Conservation (phyloP, 2,888 invertebrate genomes). For the Apamea crenata region DNA sequence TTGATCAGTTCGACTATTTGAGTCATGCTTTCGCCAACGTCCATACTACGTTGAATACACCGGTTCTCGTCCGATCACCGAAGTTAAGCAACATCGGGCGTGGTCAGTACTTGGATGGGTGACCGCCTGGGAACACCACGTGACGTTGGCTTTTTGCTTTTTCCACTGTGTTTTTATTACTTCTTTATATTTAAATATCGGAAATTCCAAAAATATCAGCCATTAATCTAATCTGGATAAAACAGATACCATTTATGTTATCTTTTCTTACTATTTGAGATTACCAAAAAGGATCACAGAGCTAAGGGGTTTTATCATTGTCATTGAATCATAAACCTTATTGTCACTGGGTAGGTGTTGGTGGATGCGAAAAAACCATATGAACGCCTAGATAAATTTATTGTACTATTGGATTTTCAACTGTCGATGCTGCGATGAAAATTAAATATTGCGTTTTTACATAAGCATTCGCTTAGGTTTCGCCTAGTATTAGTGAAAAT, state of each 20-base stretch:
- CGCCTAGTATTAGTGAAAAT: neutral
- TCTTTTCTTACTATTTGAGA: too few species aligned
- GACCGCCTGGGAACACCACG: constrained; percentile 84
- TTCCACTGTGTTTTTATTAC: neutral
- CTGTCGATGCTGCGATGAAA: neutral
- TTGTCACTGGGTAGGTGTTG: neutral
- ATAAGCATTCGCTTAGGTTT: neutral
- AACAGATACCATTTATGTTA: neutral
- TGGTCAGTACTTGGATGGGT: constrained; percentile 85
- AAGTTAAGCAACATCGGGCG: constrained; percentile 81
- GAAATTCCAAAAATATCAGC: neutral
- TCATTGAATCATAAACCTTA: neutral
- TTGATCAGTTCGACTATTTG: neutral
- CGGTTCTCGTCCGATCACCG: constrained; percentile 72
- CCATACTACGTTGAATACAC: constrained; percentile 87
- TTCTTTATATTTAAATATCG: neutral
- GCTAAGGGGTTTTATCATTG: too few species aligned
- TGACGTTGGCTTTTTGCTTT: constrained; percentile 60
- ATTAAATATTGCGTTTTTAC: neutral
- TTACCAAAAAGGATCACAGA: too few species aligned
- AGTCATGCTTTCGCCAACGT: constrained; percentile 64
- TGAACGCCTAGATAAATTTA: neutral
- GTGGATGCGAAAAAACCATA: too few species aligned
- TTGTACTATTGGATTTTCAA: neutral
- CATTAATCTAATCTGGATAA: neutral